phyloP scores from a whole-genome alignment of 2,797 vertebrate genomes.

The Myiothlypis coronata region DNA sequence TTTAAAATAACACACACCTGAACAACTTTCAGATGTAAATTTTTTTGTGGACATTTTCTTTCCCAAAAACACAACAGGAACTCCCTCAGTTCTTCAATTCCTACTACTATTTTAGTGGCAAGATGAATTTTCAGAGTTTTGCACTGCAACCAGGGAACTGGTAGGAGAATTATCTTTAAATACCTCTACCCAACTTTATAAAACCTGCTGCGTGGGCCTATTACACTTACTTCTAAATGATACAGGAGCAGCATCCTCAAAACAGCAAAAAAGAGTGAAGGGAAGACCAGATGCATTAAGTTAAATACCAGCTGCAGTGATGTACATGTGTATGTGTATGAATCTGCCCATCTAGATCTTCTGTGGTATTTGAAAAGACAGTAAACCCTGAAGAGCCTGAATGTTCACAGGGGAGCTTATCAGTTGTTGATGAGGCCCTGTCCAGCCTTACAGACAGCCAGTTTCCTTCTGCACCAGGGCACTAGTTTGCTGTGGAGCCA shows the following conservation, averaged over 20 bases:
- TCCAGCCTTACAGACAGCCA: constrained; percentile 81
- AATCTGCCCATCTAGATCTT: not conserved
- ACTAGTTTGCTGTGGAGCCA: constrained; percentile 79
- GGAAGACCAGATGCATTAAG: not conserved
- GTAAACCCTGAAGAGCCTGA: constrained; percentile 67
- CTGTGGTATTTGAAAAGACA: constrained; percentile 69
- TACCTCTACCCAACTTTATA: not conserved
- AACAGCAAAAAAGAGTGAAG: not conserved
- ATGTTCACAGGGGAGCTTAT: constrained; percentile 81
- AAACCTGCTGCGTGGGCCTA: not conserved
- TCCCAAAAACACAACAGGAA: fast-evolving
- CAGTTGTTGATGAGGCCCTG: constrained; percentile 84
- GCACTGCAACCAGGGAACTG: not conserved
- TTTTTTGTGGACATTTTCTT: not conserved
- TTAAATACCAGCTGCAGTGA: not conserved
- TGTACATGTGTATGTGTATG: no score
- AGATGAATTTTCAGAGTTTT: not conserved
- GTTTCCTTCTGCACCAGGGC: constrained; percentile 75
- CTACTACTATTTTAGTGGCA: not conserved
- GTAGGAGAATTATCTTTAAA: not conserved
- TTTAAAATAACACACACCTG: not conserved
- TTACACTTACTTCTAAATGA: not conserved
- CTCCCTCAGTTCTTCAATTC: not conserved
- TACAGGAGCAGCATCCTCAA: not conserved
- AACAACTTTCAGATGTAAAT: not conserved